These are phyloP conservation scores for Lepidocyrtinus sp. DNA, from an alignment of 2,888 invertebrate genomes.

Conservation along the genomic window DNA sequence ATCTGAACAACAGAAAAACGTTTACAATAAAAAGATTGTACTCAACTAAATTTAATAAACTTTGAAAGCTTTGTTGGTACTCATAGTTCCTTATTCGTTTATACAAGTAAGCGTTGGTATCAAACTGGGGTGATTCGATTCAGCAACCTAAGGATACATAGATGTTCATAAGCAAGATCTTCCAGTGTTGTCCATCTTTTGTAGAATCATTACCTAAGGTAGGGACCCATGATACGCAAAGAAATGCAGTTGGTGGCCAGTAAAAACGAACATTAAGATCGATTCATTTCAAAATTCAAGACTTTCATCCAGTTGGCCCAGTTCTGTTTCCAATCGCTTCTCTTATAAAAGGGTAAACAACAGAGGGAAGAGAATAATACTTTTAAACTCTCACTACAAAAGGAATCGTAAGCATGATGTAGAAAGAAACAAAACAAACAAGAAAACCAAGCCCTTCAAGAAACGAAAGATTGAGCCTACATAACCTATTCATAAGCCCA, in stretches of 20 bases:
- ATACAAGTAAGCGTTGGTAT: no score
- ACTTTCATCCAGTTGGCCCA: slow-evolving; percentile 50
- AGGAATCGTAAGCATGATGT: neutral
- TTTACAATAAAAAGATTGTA: no score
- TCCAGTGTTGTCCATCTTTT: neutral
- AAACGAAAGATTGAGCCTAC: no score
- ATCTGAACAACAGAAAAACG: no score
- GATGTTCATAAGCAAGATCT: no score
- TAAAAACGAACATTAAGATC: slow-evolving; percentile 21
- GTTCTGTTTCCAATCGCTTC: slow-evolving; percentile 13
- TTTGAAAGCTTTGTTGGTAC: no score
- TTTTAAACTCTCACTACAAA: slow-evolving; percentile 4
- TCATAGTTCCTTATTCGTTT: no score
- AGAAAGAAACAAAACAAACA: neutral
- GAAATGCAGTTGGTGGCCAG: neutral
- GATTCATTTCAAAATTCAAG: slow-evolving; percentile 59
- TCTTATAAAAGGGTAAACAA: slow-evolving; percentile 14
- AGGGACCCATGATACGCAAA: neutral
- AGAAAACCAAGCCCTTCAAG: neutral
- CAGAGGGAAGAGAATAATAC: slow-evolving; percentile 10
- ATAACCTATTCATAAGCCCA: no score
- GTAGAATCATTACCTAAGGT: neutral
- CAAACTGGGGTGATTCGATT: no score
- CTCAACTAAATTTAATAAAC: no score
- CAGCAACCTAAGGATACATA: no score